Evolutionary conservation across 2,888 invertebrate species (phyloP), one percentile per base, ranked within the genome.

Genomic region (Metopia argyrocephala): DNA sequence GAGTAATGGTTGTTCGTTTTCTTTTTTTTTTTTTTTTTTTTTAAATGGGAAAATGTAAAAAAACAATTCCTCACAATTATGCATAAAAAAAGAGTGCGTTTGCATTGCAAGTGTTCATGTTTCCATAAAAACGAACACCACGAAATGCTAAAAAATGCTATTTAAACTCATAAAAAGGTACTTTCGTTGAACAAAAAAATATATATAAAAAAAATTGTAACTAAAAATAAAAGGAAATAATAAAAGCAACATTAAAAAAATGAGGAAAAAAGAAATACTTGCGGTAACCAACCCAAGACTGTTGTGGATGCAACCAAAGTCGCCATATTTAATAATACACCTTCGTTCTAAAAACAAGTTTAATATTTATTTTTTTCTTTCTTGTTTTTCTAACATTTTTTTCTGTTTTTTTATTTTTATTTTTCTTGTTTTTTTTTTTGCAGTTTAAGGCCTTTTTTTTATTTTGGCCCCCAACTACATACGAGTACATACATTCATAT

Each of bases 291-390:
- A 70, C 46, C 46, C 65, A 69, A 74, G 46, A 59, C 62, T 20
- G 45, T 52, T 59, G 31, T n/a, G 54, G 25, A 15, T 45, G 20
- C 25, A 64, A 70, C 69, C 46, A 38, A 62, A 79, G 83, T 78
- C 86, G 86, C 87, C 86, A 86, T 86, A 85, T 86, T 86, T 86
- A 86, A 86, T 86, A 83, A 85, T 83, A 84, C 83, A 79, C 82
- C 80, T 83, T 82, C 80, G 57, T 80, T 76, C 20, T 46, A 66
- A 45, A 25, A 61, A n/a, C 61, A 64, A 62, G 56, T 31, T 25
- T 31, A 5, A 27, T 45, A 56, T 48, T 57, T 78, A 27, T 69
- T 56, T 56, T n/a, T 57, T 62, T 31, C 59, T 38, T 7, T 23
- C 15, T 38, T 21, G 7, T 62, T 62, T 62, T 7, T 20, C 12